Evolutionary conservation across 2,888 invertebrate genomes (phyloP), one percentile per base, ranked within the genome.

Genomic region (Diadromus collaris): DNA sequence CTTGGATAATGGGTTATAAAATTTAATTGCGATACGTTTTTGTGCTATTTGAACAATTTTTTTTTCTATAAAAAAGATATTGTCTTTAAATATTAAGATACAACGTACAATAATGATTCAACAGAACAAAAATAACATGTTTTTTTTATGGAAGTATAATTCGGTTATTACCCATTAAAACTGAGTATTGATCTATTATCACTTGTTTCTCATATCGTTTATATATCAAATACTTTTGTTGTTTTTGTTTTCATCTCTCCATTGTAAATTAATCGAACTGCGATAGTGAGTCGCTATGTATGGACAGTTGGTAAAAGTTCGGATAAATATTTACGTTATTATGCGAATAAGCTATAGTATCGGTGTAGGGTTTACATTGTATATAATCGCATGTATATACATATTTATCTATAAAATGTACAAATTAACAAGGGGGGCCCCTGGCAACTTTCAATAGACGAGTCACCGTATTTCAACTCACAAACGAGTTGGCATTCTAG

Each of bases 351-450:
- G 61, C 32, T 74, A 71, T 68, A 76, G 67, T 21, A 58, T 68
- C 48, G 56, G 38, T 76, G 67, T 60, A 58, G 16, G 38, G 38
- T 41, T 41, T 29, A 38, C 61, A 61, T 61, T n/a, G 29, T 65
- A 34, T 74, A 24, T 58, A 58, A 46, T 48, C 44, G 41, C 60
- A 76, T 65, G 68, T 76, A 67, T 68, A 63, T 51, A 67, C 60
- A 69, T 74, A 61, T 80, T 24, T 61, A 48, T 75, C 64, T 82
- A 76, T 81, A 79, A 82, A 81, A 82, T 82, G 76, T 82, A 81
- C 82, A 81, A 77, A 81, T 81, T 58, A 79, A 82, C 79, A 41
- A 64, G 38, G 41, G 41, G 34, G 61, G 51, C 67, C 48, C 27
- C 10, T 48, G 65, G 69, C 74, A 54, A 78, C 46, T 64, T 71